Evolutionary conservation across 2,888 invertebrate genomes (phyloP).

Genomic region (Ceraclea dissimilis): DNA sequence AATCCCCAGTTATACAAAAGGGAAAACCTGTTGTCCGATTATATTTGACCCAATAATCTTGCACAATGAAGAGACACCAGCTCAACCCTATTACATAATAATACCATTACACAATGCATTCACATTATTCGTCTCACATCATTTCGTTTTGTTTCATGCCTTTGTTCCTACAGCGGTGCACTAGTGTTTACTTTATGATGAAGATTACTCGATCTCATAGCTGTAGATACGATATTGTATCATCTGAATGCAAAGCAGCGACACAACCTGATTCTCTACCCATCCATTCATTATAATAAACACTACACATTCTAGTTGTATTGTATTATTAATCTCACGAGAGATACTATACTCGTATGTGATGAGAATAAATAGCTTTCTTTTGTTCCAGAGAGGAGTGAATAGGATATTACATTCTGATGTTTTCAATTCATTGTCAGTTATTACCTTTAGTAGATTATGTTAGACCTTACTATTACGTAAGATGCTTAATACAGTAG

Average conservation of each 20-base stretch:
- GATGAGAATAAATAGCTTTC: too few species aligned
- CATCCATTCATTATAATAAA: too few species aligned
- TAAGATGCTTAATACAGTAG: too few species aligned
- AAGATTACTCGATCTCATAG: neutral
- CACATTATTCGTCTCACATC: neutral
- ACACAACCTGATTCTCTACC: conserved; percentile 5
- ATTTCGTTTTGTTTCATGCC: conserved; percentile 15
- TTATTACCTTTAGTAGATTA: too few species aligned
- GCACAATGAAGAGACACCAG: conserved; percentile 21
- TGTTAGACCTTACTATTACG: too few species aligned
- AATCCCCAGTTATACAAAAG: neutral
- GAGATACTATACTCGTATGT: too few species aligned
- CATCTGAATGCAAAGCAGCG: too few species aligned
- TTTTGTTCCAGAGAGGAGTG: too few species aligned
- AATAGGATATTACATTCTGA: too few species aligned
- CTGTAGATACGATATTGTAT: neutral
- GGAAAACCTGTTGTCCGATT: conserved; percentile 24
- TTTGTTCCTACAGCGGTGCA: conserved; percentile 8
- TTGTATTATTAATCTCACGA: too few species aligned
- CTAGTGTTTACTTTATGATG: conserved; percentile 15
- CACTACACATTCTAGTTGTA: too few species aligned
- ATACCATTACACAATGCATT: neutral
- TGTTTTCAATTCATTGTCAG: too few species aligned
- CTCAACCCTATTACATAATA: conserved; percentile 10
- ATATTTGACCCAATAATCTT: conserved; percentile 25